Evolutionary conservation across 2,888 invertebrate species (phyloP).

Genomic region (Meiosimyza platycephala): DNA sequence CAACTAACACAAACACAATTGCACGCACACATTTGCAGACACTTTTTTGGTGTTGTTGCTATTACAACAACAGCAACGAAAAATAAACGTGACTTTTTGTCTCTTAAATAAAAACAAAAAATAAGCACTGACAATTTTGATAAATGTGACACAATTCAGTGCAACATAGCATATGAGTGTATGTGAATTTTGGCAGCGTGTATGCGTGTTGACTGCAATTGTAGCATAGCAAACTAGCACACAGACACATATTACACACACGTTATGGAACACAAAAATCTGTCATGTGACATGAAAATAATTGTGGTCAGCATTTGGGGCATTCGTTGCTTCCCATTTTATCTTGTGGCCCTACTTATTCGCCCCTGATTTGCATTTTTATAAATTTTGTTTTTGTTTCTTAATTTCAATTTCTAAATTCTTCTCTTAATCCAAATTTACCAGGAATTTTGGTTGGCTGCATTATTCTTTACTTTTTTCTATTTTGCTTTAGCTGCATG

Average conservation of each 20-base stretch:
- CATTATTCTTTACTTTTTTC: too few relatives aligned
- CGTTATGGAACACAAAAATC: background rate
- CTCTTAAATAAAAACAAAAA: background rate
- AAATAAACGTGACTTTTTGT: conserved; percentile 25
- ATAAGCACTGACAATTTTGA: background rate
- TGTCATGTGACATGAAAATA: background rate
- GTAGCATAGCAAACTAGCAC: too few relatives aligned
- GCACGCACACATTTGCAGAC: background rate
- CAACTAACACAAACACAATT: background rate
- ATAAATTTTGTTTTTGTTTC: conserved; percentile 19
- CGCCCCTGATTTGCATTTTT: background rate
- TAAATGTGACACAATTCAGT: background rate
- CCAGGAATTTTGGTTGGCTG: too few relatives aligned
- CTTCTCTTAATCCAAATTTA: conserved; percentile 15
- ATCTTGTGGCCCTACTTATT: too few relatives aligned
- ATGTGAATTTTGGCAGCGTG: too few relatives aligned
- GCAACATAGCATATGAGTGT: too few relatives aligned
- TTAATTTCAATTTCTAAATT: conserved; percentile 38
- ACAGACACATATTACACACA: too few relatives aligned
- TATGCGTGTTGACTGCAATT: too few relatives aligned
- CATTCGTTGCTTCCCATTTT: background rate
- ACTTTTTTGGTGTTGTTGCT: background rate
- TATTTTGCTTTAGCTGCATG: too few relatives aligned
- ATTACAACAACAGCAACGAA: conserved; percentile 16
- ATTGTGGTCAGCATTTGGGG: conserved; percentile 14